Evolutionary conservation across 2,797 vertebrate species (phyloP).

Genomic region (Lepilemur septentrionalis): DNA sequence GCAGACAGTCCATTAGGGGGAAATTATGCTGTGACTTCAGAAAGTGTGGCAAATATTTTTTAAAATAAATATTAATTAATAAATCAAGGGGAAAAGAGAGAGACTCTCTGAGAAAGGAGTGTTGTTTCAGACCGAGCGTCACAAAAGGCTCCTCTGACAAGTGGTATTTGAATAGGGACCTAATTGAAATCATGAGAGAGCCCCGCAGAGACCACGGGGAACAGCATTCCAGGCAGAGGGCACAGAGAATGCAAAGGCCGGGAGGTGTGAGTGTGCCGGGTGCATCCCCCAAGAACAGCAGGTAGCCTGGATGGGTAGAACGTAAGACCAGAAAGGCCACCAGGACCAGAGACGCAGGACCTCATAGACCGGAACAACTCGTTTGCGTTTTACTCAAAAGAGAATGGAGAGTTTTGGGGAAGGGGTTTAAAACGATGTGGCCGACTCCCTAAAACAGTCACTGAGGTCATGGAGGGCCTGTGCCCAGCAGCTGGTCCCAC

Average conservation of each 20-base stretch:
- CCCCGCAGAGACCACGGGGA: too few species aligned
- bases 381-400: neutral
- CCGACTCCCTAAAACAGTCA: neutral
- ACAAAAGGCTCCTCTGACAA: neutral
- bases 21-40: too few species aligned
- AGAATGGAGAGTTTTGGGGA: fast-evolving
- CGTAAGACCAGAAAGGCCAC: too few species aligned
- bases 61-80: neutral
- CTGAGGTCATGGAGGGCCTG: fast-evolving
- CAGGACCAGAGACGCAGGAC: too few species aligned
- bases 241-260: too few species aligned
- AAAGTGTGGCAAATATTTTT: neutral
- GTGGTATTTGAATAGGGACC: neutral
- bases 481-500: neutral
- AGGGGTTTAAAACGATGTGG: too few species aligned
- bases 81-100: neutral
- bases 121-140: fast-evolving
- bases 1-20: neutral
- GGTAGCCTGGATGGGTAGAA: fast-evolving
- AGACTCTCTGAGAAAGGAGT: too few species aligned
- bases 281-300: neutral
- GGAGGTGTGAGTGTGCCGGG: too few species aligned
- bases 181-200: fast-evolving
- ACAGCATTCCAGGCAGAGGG: neutral
- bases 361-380: too few species aligned